Base-by-base conservation (phyloP, 2,797 vertebrate genomes). In the Fistularia tabacaria region DNA sequence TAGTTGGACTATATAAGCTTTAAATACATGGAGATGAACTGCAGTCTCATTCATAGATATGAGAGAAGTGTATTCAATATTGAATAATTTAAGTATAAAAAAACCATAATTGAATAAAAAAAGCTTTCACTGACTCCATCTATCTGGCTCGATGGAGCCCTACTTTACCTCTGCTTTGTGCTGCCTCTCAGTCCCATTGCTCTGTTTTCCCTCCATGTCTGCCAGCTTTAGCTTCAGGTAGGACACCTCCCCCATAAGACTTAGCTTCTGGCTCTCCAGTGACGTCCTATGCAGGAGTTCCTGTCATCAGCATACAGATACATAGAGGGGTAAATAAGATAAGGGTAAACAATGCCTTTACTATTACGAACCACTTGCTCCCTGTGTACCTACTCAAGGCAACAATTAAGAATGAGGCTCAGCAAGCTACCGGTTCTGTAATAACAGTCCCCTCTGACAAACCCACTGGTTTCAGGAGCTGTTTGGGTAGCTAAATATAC, bases 241-340 rank as follows among this genome's bases (percentile, higher is more conserved):
- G 67, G 96, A 98, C 71, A 99, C 93, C 85, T 99, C 95, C 69
- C 93, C 93, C 92, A 93, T 93, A 65, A 98, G 91, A 90, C 93
- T 93, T 36, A 94, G 85, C 83, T 98, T 99, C 86, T 99, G 95
- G 49, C 86, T 94, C 85, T 98, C 95, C 1, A 97, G 91, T 9
- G 93, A 93, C 25, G 93, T 94, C 64, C 94, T 93, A 74, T 93
- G 95, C 71, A 95, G 83, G 71, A 98, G 84, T 86, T 98, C 96
- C 95, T 98, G 86, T 55, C 66, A 71, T 65, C 74, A 67, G 67
- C 57, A 79, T 63, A 64, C 76, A 9, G 25, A 25, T 25, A 25
- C 5, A 5, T 25, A 25, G 25, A 25, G 25, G 25, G 25, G 25
- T 25, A 25, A 25, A 13, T 7, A 7, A 13, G 10, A 45, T 13